These are phyloP conservation scores for Chymomyza caudatula DNA, from an alignment of 2,888 invertebrate species.

Conservation along the genomic window DNA sequence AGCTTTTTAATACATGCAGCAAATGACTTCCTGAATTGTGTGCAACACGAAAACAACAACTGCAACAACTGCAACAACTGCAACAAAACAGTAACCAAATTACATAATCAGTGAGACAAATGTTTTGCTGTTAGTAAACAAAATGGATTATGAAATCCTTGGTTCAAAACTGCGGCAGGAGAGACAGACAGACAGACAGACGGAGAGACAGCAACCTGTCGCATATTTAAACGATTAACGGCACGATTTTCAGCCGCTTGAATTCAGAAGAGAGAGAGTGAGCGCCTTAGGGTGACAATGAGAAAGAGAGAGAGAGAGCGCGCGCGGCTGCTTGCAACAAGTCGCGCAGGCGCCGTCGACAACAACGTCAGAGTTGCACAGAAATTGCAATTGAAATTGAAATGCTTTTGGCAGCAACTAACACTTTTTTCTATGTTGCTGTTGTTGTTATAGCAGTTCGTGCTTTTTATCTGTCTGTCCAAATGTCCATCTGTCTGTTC, in stretches of 20 bases:
- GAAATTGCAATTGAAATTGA: slow-evolving; percentile 69
- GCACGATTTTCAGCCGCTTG: slow-evolving; percentile 47
- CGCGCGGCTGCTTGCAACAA: background rate
- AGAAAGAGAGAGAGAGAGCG: background rate
- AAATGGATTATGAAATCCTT: slow-evolving; percentile 65
- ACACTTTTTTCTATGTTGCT: slow-evolving; percentile 42
- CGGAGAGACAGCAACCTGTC: slow-evolving; percentile 55
- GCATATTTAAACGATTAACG: slow-evolving; percentile 68
- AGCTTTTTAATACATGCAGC: slow-evolving; percentile 45
- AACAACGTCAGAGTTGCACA: slow-evolving; percentile 24
- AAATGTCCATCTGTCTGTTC: background rate
- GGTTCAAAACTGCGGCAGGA: slow-evolving; percentile 41
- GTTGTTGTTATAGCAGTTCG: slow-evolving; percentile 37
- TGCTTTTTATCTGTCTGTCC: no score
- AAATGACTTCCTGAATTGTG: slow-evolving; percentile 70
- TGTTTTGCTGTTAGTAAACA: slow-evolving; percentile 19
- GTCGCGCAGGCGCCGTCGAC: background rate
- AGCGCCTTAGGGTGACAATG: no score
- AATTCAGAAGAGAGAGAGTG: background rate
- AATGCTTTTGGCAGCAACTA: slow-evolving; percentile 67
- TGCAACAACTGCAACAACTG: slow-evolving; percentile 6
- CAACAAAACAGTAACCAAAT: slow-evolving; percentile 37
- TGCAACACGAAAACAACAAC: slow-evolving; percentile 21
- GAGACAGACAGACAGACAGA: background rate
- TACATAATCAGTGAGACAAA: slow-evolving; percentile 66